Percentiles rank a stretch among this genome's conserved stretches.
These are phyloP conservation scores for Lycodopsis pacificus DNA, from an alignment of 2,797 vertebrate genomes.

Conservation along the genomic window DNA sequence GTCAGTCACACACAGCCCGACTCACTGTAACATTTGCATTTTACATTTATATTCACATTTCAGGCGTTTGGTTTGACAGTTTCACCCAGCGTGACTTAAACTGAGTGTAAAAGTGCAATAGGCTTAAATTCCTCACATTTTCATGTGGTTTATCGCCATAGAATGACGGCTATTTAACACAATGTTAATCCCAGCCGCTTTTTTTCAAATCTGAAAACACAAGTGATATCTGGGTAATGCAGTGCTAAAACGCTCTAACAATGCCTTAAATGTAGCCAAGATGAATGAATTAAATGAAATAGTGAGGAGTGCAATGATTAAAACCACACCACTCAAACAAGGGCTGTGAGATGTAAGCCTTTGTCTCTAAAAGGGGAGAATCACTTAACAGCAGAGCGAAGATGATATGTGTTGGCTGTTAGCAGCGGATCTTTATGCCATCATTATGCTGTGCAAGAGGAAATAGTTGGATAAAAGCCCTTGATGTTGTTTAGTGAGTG, in stretches of 20 bases:
- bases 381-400: slow-evolving; percentile 70
- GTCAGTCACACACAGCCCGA: slow-evolving; percentile 70
- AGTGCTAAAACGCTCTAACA: slow-evolving; percentile 1
- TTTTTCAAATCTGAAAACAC: background rate
- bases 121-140: slow-evolving; percentile 3
- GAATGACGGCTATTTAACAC: background rate
- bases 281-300: slow-evolving; percentile 30
- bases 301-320: slow-evolving; percentile 47
- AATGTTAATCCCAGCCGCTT: background rate
- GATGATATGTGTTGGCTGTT: slow-evolving; percentile 72
- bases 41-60: slow-evolving; percentile 55
- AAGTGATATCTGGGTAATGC: slow-evolving; percentile 3
- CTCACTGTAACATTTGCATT: slow-evolving; percentile 57
- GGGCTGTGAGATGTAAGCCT: slow-evolving; percentile 53
- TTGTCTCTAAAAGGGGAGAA: slow-evolving; percentile 69
- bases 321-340: slow-evolving; percentile 69
- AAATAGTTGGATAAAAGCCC: slow-evolving; percentile 79
- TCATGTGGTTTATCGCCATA: background rate
- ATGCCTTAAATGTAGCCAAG: slow-evolving; percentile 4
- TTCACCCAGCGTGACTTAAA: slow-evolving; percentile 29
- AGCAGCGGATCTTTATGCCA: slow-evolving; percentile 71
- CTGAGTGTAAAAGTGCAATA: slow-evolving; percentile 16
- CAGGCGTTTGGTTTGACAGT: slow-evolving; percentile 33
- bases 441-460: slow-evolving; percentile 76
- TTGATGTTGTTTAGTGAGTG: slow-evolving; percentile 76